These are phyloP conservation scores for Trimorus sp. DNA, from an alignment of 2,888 invertebrate genomes.

Conservation along the genomic window DNA sequence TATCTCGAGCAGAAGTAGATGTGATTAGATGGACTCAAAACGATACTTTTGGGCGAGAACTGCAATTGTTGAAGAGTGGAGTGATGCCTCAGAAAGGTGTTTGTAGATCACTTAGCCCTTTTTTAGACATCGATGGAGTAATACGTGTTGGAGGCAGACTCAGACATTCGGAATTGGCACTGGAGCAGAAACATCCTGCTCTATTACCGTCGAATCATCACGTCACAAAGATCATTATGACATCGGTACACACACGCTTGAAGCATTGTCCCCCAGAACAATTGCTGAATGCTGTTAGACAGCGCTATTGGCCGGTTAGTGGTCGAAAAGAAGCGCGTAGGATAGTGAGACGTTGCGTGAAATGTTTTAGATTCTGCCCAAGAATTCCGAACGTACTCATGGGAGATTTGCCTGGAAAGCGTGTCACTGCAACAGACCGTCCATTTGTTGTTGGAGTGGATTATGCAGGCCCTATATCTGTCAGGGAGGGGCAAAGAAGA, in stretches of 20 bases:
- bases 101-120: slow-evolving; percentile 1
- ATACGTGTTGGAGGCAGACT: slow-evolving; percentile 20
- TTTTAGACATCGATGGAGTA: slow-evolving; percentile 12
- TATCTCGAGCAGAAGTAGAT: neutral
- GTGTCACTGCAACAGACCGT: slow-evolving; percentile 14
- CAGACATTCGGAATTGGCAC: neutral
- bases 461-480: too few relatives aligned
- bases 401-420: slow-evolving; percentile 8
- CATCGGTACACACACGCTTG: slow-evolving; percentile 9
- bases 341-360: slow-evolving; percentile 9
- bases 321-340: slow-evolving; percentile 33
- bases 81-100: neutral
- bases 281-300: slow-evolving; percentile 12
- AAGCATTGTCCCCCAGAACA: slow-evolving; percentile 24
- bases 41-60: neutral
- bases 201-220: neutral
- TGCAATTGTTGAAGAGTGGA: neutral
- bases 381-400: slow-evolving; percentile 1
- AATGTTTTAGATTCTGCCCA: slow-evolving; percentile 11
- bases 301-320: slow-evolving; percentile 19
- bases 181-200: slow-evolving; percentile 6
- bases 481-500: neutral
- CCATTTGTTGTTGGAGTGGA: neutral
- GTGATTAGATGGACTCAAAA: neutral
- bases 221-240: slow-evolving; percentile 1